A percentile compares a stretch with the other conserved stretches of the same genome.
These are phyloP conservation scores for Cerceris rybyensis DNA, from an alignment of 2,888 invertebrate genomes.

Conservation along the genomic window DNA sequence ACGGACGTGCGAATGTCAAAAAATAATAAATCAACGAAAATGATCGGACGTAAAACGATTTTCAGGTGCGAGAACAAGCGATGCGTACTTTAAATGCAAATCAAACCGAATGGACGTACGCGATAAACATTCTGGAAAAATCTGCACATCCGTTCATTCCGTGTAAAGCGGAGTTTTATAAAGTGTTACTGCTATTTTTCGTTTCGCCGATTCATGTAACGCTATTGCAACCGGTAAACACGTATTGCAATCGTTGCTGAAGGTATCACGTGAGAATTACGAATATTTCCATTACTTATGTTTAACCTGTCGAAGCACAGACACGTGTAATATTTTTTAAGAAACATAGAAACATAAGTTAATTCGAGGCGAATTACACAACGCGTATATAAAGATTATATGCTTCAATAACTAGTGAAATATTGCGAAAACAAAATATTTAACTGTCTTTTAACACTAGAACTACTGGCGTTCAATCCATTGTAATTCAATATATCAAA, in stretches of 20 bases:
- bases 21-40: constrained; percentile 25
- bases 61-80: not conserved
- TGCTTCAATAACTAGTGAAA: no score
- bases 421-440: no score
- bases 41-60: constrained; percentile 14
- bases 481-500: no score
- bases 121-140: constrained; percentile 20
- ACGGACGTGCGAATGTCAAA: not conserved
- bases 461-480: no score
- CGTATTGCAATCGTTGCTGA: not conserved
- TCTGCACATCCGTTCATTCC: not conserved
- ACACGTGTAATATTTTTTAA: not conserved
- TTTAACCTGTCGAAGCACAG: not conserved
- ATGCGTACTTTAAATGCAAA: constrained; percentile 37
- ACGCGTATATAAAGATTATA: no score
- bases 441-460: no score
- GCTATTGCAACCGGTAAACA: constrained; percentile 14
- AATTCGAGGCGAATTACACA: no score
- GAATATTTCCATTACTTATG: constrained; percentile 7
- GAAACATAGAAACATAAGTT: no score
- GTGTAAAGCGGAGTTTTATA: constrained; percentile 13
- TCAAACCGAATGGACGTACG: constrained; percentile 4
- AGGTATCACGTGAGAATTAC: not conserved
- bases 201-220: constrained; percentile 31
- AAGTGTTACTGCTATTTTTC: constrained; percentile 27